Percentiles rank a stretch among this genome's conserved stretches.
Evolutionary conservation across 2,113 vertebrate genomes (phyloP).

Genomic region (mouse (Mus musculus)): GRCm39 chr3:57737501-57738000

Average conservation of each 20-base stretch:
- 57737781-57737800: not conserved
- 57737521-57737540: too few relatives aligned
- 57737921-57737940: not conserved
- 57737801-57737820: not conserved
- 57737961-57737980: not conserved
- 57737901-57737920: not conserved
- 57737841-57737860: not conserved
- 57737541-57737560: too few relatives aligned
- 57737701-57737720: too few relatives aligned
- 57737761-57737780: not conserved
- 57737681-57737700: too few relatives aligned
- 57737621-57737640: not conserved
- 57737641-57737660: not conserved
- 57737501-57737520: too few relatives aligned
- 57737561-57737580: too few relatives aligned
- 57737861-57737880: not conserved
- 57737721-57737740: too few relatives aligned
- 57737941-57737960: not conserved
- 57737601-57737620: not conserved
- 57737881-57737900: not conserved
- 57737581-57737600: not conserved
- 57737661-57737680: too few relatives aligned
- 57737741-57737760: not conserved
- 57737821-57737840: not conserved
- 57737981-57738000: conserved; percentile 36